A percentile compares a stretch with the other conserved stretches of the same genome.
Conservation (phyloP, 2,113 vertebrate genomes). For the Alces alces region DNA sequence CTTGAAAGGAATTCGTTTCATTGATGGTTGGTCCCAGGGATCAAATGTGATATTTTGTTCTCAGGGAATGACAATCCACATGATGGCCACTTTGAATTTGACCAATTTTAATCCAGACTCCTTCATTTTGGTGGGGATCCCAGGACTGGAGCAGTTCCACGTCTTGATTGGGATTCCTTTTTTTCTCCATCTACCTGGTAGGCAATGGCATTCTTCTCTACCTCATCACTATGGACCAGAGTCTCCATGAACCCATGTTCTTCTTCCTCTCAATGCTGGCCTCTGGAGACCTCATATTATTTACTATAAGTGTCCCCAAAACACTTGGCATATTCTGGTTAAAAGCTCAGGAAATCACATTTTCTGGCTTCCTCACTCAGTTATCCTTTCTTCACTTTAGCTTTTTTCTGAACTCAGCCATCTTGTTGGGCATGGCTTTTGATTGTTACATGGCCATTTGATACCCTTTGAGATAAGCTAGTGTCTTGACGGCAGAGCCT, state of each 20-base stretch:
- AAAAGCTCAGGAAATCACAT: neutral
- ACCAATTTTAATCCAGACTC: neutral
- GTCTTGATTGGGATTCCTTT: conserved; percentile 36
- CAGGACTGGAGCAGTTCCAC: conserved; percentile 12
- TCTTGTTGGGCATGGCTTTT: neutral
- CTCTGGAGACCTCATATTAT: conserved; percentile 31
- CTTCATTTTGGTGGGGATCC: conserved; percentile 26
- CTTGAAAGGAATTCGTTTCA: neutral
- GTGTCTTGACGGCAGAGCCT: neutral
- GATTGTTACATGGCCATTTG: conserved; percentile 44
- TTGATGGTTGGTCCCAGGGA: neutral
- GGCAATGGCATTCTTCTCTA: conserved; percentile 29
- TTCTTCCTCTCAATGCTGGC: conserved; percentile 37
- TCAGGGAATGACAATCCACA: neutral
- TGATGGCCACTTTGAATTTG: neutral
- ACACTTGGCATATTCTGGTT: conserved; percentile 42
- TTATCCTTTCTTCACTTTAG: conserved; percentile 36
- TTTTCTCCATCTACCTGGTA: conserved; percentile 33
- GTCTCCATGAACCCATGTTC: conserved; percentile 45
- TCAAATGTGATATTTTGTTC: neutral
- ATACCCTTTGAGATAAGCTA: conserved; percentile 21
- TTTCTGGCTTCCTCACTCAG: conserved; percentile 42
- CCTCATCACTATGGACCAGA: neutral
- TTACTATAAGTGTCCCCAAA: conserved; percentile 5
- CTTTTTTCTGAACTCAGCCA: neutral